Conservation (phyloP, 2,113 vertebrate species). For the Euleptes europaea region DNA sequence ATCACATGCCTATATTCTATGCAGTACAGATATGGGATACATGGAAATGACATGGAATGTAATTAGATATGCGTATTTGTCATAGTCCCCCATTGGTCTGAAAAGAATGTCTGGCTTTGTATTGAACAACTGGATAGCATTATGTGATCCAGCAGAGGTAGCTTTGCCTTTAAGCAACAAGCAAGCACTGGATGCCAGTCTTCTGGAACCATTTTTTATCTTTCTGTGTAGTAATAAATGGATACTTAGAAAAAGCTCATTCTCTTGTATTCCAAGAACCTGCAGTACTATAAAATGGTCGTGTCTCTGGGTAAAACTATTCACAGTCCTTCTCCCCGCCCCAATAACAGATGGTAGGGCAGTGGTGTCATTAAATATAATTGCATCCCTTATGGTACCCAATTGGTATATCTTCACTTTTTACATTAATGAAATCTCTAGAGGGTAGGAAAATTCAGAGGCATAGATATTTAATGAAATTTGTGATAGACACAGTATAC, state of each 20-base stretch:
- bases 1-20: not conserved
- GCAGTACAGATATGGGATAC: not conserved
- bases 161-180: conserved; percentile 15
- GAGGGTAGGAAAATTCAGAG: conserved; percentile 5
- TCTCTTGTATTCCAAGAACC: not conserved
- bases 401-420: conserved; percentile 33
- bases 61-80: no score
- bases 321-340: conserved; percentile 29
- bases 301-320: conserved; percentile 41
- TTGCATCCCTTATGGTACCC: conserved; percentile 21
- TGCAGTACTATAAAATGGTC: conserved; percentile 36
- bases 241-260: not conserved
- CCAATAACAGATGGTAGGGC: conserved; percentile 38
- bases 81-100: not conserved
- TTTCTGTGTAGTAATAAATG: conserved; percentile 31
- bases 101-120: not conserved
- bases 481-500: conserved; percentile 28
- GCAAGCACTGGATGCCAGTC: conserved; percentile 3
- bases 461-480: conserved; percentile 36
- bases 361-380: conserved; percentile 49
- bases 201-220: conserved; percentile 34
- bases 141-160: not conserved
- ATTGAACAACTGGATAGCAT: not conserved
- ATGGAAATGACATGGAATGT: not conserved
- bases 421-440: conserved; percentile 39